Evolutionary conservation across 2,888 invertebrate species (phyloP).

Genomic region (Pyrrhia umbra): DNA sequence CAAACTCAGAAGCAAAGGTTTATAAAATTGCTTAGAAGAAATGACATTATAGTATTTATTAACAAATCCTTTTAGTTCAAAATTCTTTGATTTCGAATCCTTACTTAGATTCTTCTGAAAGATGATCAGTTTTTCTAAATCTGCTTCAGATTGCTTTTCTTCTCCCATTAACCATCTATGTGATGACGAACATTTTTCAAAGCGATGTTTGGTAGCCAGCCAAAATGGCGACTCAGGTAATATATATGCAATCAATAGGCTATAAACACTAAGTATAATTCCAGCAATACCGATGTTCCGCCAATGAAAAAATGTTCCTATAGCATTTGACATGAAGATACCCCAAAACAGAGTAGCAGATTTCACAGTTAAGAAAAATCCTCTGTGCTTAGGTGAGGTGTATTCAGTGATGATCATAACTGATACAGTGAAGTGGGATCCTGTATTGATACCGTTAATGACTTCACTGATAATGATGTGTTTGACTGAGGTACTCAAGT

Average conservation of each 20-base stretch:
- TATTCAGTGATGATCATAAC: slow-evolving; percentile 50
- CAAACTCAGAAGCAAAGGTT: slow-evolving; percentile 40
- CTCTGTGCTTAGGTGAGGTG: slow-evolving; percentile 49
- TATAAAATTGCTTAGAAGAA: slow-evolving; percentile 36
- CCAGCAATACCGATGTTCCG: slow-evolving; percentile 64
- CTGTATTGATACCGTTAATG: slow-evolving; percentile 53
- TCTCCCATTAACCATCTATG: slow-evolving; percentile 61
- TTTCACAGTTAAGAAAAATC: slow-evolving; percentile 61
- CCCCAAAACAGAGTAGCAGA: slow-evolving; percentile 58
- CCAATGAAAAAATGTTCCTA: slow-evolving; percentile 70
- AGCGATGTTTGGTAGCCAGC: slow-evolving; percentile 50
- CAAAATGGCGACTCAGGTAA: slow-evolving; percentile 71
- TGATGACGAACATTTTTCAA: slow-evolving; percentile 40
- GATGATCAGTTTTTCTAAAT: slow-evolving; percentile 35
- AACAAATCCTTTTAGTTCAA: slow-evolving; percentile 18
- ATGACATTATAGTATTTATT: slow-evolving; percentile 29
- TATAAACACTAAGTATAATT: slow-evolving; percentile 52
- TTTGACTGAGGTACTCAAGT: slow-evolving; percentile 47
- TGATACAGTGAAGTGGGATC: slow-evolving; percentile 50
- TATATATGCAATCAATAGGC: slow-evolving; percentile 47
- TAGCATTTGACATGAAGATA: slow-evolving; percentile 60
- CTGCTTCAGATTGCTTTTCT: slow-evolving; percentile 40
- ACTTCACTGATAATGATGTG: slow-evolving; percentile 63
- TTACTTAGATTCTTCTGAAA: slow-evolving; percentile 18
- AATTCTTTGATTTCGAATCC: background rate